Evolutionary conservation across 2,888 invertebrate species (phyloP).

Genomic region (Troides oblongomaculatus): DNA sequence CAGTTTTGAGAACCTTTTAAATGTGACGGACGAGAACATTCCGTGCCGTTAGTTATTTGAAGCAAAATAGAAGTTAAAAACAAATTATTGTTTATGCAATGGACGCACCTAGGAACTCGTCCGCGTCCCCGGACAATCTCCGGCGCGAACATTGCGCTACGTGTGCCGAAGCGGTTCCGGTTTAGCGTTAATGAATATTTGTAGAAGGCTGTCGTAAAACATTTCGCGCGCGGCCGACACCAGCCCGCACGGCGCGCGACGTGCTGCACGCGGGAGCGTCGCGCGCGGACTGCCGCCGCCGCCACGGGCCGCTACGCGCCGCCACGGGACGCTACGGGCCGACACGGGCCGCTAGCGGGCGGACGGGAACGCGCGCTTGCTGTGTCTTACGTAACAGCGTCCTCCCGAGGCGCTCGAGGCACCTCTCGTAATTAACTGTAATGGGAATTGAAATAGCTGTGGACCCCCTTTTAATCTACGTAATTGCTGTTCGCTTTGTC

Average conservation of each 20-base stretch:
- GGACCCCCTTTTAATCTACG: conserved; percentile 13
- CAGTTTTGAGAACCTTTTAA: too few species aligned
- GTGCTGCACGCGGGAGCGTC: not conserved
- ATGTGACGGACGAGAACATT: too few species aligned
- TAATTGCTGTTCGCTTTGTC: conserved; percentile 12
- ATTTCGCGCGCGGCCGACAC: conserved; percentile 6
- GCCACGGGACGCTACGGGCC: too few species aligned
- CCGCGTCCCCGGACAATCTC: not conserved
- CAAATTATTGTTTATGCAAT: not conserved
- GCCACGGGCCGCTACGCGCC: not conserved
- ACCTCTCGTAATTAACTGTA: conserved; percentile 19
- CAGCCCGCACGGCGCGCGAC: not conserved
- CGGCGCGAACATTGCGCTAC: not conserved
- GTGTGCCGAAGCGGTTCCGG: not conserved
- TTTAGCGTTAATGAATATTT: conserved; percentile 4
- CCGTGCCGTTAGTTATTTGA: too few species aligned
- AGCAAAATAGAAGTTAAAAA: not conserved
- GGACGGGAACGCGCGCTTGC: not conserved
- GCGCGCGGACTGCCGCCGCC: too few species aligned
- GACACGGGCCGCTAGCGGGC: not conserved
- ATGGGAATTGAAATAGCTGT: conserved; percentile 17
- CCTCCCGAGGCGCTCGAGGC: conserved; percentile 9
- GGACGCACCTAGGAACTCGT: conserved; percentile 1
- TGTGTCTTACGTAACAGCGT: conserved; percentile 17
- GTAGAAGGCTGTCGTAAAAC: not conserved